Evolutionary conservation across 2,797 vertebrate species (phyloP), one percentile per base, ranked within the genome.

Genomic region (Pygocentrus nattereri): DNA sequence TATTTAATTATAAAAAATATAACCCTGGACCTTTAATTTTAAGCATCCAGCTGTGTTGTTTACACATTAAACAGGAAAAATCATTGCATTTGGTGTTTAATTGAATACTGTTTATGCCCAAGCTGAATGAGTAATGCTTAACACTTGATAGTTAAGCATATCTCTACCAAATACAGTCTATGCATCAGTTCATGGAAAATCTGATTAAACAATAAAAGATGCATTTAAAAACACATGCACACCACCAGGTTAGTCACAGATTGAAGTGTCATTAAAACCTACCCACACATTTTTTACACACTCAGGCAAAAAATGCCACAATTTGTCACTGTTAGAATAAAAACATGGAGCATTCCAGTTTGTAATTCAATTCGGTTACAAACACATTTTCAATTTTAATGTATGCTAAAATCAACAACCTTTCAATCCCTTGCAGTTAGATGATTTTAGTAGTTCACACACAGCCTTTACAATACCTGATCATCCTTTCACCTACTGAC

Each of bases 401-500:
- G 12, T n/a, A 71, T 68, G 58, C 15, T 5, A 41, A 80, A n/a
- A 21, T 38, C 21, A 52, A 69, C 76, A 62, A 90, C 84, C 76
- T 82, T 83, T 82, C 87, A 88, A 91, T 87, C 82, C 74, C 84
- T 85, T 81, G 75, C 80, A 74, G 86, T 91, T 91, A 91, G 85
- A 89, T 88, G 84, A 82, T 81, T 85, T 91, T 76, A 85, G 80
- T 84, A 81, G 73, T 70, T 71, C 83, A 81, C 85, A 82, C 82
- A 81, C 79, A 89, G 65, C 58, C 27, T 64, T 82, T 89, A 87
- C 88, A 90, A 97, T 99, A 99, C 98, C 98, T 99, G 95, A 97
- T 98, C 96, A 99, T 98, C 94, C 98, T 98, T 97, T 98, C 97
- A 94, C 97, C 97, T 96, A 99, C 94, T 89, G 97, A 95, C 91